Base-by-base conservation (phyloP, 35 echinoderm and acorn worm species). In the Heliocidaris tuberculata region DNA sequence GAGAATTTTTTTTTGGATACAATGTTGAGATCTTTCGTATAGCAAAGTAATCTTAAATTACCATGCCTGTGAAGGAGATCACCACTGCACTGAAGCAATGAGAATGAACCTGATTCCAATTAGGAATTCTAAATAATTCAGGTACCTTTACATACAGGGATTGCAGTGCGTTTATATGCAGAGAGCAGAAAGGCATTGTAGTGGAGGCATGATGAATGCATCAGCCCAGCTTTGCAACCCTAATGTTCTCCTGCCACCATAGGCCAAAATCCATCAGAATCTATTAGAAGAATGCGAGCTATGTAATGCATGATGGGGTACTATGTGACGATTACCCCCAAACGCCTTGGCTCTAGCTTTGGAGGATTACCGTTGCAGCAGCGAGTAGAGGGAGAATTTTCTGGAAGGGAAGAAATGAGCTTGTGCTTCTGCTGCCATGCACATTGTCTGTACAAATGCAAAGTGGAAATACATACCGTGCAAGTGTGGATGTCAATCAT, bases 251-350 rank as follows among this genome's bases (percentile, higher is more conserved):
- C 65, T 78, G 65, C 65, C 65, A 78, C 65, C 65, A 19, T 78
- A 78, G 65, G 87, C 87, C 47, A 32, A 89, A 47, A 48, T 89
- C 47, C 47, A 48, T 89, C 31, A 47, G 31, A 89, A 89, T 89
- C 87, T 48, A 32, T 32, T 27, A 32, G 87, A 89, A 89, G 87
- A 89, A 89, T 89, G 87, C 87, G 16, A 32, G 87, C 31, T 48
- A 89, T 89, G 87, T 89, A 48, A 89, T 48, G 87, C 87, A 89
- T 89, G 87, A 42, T 12, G 87, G 47, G 31, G 87, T 78, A 56
- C 15, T 78, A 78, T 78, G 65, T 78, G 48, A 21, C 88, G 48
- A 90, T 90, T 90, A 42, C 88, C 88, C 48, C 48, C 48, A 21
- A 90, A 48, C 88, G 19, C 48, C 32, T 90, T 24, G 21, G 15